These are phyloP conservation scores for Strix aluco DNA, from an alignment of 2,113 vertebrate species.

Conservation along the genomic window DNA sequence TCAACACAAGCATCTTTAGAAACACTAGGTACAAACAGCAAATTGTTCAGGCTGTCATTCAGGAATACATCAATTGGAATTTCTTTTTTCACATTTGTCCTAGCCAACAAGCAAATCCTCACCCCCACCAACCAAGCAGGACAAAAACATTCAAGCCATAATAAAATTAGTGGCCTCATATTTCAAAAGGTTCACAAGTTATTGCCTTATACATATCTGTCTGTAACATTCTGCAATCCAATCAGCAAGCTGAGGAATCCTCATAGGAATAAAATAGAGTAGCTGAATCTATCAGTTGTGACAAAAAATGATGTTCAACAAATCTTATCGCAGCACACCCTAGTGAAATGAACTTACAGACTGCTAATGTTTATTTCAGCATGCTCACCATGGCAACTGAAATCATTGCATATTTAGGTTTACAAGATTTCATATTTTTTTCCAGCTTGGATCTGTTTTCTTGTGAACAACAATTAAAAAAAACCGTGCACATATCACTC, in stretches of 20 bases:
- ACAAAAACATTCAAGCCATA: neutral
- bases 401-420: constrained; percentile 15
- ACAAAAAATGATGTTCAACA: neutral
- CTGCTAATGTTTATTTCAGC: constrained; percentile 24
- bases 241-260: neutral
- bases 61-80: accelerated
- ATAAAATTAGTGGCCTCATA: neutral
- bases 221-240: neutral
- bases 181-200: neutral
- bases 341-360: constrained; percentile 27
- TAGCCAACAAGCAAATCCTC: neutral
- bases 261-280: neutral
- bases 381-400: constrained; percentile 63
- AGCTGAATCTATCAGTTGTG: constrained; percentile 17
- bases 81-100: neutral
- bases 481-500: neutral
- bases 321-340: constrained; percentile 18
- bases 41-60: neutral
- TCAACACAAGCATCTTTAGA: neutral
- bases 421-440: neutral
- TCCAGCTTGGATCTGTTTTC: neutral
- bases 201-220: neutral
- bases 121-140: neutral
- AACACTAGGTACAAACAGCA: neutral
- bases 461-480: neutral